Base-by-base conservation (phyloP, 2,113 vertebrate species). In the Malurus elegans region DNA sequence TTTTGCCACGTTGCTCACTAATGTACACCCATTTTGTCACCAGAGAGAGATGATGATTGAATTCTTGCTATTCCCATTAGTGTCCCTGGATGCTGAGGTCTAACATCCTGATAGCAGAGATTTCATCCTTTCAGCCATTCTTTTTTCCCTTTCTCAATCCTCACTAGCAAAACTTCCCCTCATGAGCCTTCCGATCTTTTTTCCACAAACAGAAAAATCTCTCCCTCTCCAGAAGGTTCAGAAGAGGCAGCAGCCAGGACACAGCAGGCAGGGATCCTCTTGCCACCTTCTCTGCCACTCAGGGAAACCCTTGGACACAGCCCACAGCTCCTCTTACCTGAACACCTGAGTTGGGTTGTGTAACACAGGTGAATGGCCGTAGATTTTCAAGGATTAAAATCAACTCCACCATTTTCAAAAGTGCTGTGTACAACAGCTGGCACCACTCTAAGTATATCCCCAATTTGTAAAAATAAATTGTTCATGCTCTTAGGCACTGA, bases 1-100 rank as follows among this genome's bases (percentile, higher is more conserved):
- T 44, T 72, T 65, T 32, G 40, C 45, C 75, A 45, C 19, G 3
- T 60, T 64, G 48, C 48, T 64, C 51, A 45, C 1, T 3, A 31
- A 34, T 4, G 10, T 29, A 8, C 23, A 21, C 14, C n/a, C 45
- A 38, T 54, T 67, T n/a, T n/a, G 16, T n/a, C 44, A 67, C 34
- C 32, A 44, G 40, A 90, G 42, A 5, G 2, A 88, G 31, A 10
- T 19, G 20, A 54, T 0, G 1, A 67, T 56, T 16, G 2, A 0
- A 23, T 36, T 64, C 36, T 17, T 66, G 58, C 31, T 62, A 8
- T 24, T 93, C 25, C 45, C 44, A 2, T 4, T 45, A 42, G 9
- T 18, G 24, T 65, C 36, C 17, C 32, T 32, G 34, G 53, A 48
- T 75, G 54, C 58, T 92, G 58, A 79, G 11, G 8, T 72, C 18